Conservation (phyloP, 1,140 invertebrate species). For the Megalonaias nervosa region DNA sequence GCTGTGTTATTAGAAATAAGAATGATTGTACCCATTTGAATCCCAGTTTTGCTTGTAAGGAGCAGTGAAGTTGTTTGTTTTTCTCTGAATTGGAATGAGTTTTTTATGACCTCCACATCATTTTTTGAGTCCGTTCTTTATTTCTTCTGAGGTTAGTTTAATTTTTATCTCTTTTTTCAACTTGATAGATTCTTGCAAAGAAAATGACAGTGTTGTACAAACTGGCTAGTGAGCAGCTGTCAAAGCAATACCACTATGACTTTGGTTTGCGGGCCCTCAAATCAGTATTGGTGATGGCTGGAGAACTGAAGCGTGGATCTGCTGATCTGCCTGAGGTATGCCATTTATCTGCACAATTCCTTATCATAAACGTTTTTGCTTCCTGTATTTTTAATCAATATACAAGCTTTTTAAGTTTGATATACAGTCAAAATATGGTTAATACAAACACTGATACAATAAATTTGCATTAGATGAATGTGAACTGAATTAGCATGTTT, state of each 20-base stretch:
- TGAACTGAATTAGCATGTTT: too few species aligned
- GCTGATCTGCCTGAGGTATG: constrained; percentile 80
- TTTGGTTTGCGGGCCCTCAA: constrained; percentile 92
- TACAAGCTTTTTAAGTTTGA: neutral
- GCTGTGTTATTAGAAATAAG: too few species aligned
- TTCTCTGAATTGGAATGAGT: too few species aligned
- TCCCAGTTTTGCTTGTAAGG: too few species aligned
- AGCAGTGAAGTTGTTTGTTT: too few species aligned
- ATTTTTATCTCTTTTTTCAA: too few species aligned
- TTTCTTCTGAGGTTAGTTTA: too few species aligned
- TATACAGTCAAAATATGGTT: neutral
- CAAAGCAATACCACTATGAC: constrained; percentile 94
- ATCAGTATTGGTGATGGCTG: constrained; percentile 90
- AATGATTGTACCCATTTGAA: too few species aligned
- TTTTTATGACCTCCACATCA: too few species aligned
- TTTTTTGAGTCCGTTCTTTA: too few species aligned
- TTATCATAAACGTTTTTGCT: neutral
- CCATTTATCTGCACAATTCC: neutral
- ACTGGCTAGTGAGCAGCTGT: constrained; percentile 87
- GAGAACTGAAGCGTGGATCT: constrained; percentile 84
- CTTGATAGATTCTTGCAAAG: constrained; percentile 82
- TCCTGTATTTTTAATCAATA: neutral
- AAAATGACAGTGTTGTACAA: constrained; percentile 94
- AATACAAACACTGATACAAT: neutral
- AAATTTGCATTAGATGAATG: too few species aligned